Conservation (phyloP, 2,113 vertebrate genomes). For the Condylura cristata region DNA sequence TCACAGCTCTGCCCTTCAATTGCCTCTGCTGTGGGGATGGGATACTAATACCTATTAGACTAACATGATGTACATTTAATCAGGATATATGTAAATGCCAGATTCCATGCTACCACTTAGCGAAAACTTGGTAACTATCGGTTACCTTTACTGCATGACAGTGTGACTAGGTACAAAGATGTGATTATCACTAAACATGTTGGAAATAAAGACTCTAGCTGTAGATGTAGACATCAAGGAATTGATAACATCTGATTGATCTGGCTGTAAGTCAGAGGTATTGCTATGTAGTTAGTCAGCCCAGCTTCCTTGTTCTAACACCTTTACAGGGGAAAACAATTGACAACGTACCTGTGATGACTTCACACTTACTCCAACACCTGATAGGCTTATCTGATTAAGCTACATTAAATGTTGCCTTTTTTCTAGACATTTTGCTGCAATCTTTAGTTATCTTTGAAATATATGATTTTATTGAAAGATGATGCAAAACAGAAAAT, state of each 20-base stretch:
- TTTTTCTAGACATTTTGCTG: slow-evolving; percentile 18
- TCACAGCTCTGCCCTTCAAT: neutral
- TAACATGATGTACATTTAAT: neutral
- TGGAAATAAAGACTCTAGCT: neutral
- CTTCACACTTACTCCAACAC: neutral
- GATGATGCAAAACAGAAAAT: neutral
- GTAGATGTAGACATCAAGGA: neutral
- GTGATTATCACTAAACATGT: neutral
- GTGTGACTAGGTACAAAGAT: neutral
- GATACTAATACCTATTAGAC: neutral
- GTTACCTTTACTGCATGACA: neutral
- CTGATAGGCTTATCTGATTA: neutral
- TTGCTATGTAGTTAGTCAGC: neutral
- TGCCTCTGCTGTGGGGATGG: neutral
- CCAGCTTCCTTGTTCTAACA: neutral
- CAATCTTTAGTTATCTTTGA: neutral
- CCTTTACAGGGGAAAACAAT: neutral
- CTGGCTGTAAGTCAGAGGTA: neutral
- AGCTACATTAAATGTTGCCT: neutral
- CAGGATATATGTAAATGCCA: neutral
- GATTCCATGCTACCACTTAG: neutral
- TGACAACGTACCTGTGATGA: neutral
- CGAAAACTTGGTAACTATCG: neutral
- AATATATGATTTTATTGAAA: neutral
- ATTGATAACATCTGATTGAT: neutral